These are phyloP conservation scores for Blennius ocellaris DNA, from an alignment of 2,113 vertebrate genomes.

Conservation along the genomic window DNA sequence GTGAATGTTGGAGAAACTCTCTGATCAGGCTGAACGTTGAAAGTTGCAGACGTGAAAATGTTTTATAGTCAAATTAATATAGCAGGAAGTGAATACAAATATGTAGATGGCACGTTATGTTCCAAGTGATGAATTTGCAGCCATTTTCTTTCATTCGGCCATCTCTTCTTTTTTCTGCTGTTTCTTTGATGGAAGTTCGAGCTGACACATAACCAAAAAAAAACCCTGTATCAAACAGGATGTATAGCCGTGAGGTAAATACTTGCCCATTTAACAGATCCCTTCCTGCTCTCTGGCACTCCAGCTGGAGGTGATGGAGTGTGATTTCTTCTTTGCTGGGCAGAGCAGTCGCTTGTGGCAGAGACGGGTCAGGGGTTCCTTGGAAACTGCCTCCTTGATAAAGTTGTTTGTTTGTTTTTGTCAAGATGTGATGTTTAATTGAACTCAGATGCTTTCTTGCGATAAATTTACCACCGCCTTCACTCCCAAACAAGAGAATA, in stretches of 20 bases:
- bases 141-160: neutral
- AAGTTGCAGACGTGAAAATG: too few species aligned
- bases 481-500: constrained; percentile 3
- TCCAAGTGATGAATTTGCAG: constrained; percentile 9
- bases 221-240: constrained; percentile 15
- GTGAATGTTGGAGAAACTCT: too few species aligned
- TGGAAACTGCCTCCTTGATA: constrained; percentile 42
- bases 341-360: constrained; percentile 27
- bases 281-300: constrained; percentile 13
- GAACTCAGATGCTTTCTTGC: constrained; percentile 12
- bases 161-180: neutral
- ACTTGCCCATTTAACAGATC: constrained; percentile 4
- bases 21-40: too few species aligned
- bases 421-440: constrained; percentile 35
- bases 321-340: constrained; percentile 41
- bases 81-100: too few species aligned
- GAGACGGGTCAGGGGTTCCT: constrained; percentile 34
- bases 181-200: constrained; percentile 20
- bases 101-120: neutral
- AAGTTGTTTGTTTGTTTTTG: constrained; percentile 56
- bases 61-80: too few species aligned
- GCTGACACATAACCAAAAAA: neutral
- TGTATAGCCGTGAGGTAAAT: constrained; percentile 7
- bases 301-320: constrained; percentile 9
- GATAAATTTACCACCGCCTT: constrained; percentile 16